Evolutionary conservation across 2,888 invertebrate genomes (phyloP), one percentile per base, ranked within the genome.

Genomic region (Phortica okadai): DNA sequence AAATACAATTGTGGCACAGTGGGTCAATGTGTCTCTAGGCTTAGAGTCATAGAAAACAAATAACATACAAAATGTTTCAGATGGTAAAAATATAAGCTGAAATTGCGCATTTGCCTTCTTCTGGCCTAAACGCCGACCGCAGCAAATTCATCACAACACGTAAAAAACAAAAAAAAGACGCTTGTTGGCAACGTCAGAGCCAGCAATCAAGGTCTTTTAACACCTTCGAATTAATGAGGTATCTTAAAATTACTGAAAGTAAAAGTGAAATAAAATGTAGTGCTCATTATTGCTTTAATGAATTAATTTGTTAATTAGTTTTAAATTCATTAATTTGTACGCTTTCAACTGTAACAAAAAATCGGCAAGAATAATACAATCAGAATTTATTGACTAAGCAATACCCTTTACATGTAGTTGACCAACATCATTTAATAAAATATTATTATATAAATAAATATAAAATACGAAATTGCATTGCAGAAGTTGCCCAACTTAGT

Each of bases 181-280:
- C 7, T 42, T n/a, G 67, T n/a, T 44, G 16, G 59, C 21, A 59
- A 59, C 59, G 7, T 4, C 4, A 11, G 4, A 50, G 14, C 2
- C 50, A 50, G 14, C 8, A 50, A 25, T 7, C 64, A 41, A 64
- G 64, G 64, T 64, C 64, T 11, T 33, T 21, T 64, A 7, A 64
- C 64, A 64, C 64, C 64, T 64, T 5, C 25, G 11, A 64, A 33
- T 41, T 33, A 64, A 64, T 64, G 25, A 14, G 25, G 14, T 62
- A 62, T 62, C 25, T 10, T 16, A 62, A 64, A 64, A 64, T 10
- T 64, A 41, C 6, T 64, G 64, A 64, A 64, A 64, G 64, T 64
- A 33, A 64, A 64, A 64, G 64, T 64, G 41, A 64, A 33, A 21
- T 25, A 21, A 62, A 16, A 33, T 33, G 41, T 33, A 25, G 64